These are phyloP conservation scores for Gracilinanus agilis DNA, from an alignment of 2,113 vertebrate species.

Conservation along the genomic window DNA sequence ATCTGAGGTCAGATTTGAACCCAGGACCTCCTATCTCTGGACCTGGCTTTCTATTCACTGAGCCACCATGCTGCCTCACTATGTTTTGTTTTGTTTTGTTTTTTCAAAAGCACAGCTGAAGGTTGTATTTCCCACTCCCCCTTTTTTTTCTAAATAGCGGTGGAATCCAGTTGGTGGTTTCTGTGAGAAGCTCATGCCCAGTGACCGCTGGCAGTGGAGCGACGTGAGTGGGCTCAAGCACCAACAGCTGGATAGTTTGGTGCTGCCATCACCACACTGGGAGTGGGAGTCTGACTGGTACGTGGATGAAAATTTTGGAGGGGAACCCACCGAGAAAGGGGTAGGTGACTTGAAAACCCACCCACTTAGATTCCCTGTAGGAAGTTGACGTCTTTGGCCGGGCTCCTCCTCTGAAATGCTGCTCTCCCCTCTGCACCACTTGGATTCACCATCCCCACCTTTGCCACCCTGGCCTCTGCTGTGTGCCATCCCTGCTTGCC, in stretches of 20 bases:
- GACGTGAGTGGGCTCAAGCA: conserved; percentile 94
- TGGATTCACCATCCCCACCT: not conserved
- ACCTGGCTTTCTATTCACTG: not conserved
- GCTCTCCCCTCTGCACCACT: not conserved
- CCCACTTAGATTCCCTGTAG: not conserved
- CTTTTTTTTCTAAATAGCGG: conserved; percentile 83
- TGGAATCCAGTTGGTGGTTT: conserved; percentile 98
- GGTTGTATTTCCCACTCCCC: not conserved
- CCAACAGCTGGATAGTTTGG: conserved; percentile 90
- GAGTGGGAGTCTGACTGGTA: conserved; percentile 99
- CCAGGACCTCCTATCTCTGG: too few species aligned
- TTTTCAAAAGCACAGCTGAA: not conserved
- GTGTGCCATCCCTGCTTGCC: not conserved
- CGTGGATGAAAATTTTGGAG: conserved; percentile 96
- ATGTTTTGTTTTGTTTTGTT: not conserved
- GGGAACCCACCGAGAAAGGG: conserved; percentile 96
- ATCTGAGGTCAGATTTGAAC: too few species aligned
- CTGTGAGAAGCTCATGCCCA: conserved; percentile 94
- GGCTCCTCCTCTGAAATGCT: not conserved
- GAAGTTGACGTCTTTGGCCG: not conserved
- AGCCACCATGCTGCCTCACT: not conserved
- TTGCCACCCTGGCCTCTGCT: not conserved
- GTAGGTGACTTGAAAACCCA: conserved; percentile 86
- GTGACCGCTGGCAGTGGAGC: conserved; percentile 99
- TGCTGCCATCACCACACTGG: conserved; percentile 93